These are phyloP conservation scores for Axea sp. DNA, from an alignment of 2,888 invertebrate species.

Conservation along the genomic window DNA sequence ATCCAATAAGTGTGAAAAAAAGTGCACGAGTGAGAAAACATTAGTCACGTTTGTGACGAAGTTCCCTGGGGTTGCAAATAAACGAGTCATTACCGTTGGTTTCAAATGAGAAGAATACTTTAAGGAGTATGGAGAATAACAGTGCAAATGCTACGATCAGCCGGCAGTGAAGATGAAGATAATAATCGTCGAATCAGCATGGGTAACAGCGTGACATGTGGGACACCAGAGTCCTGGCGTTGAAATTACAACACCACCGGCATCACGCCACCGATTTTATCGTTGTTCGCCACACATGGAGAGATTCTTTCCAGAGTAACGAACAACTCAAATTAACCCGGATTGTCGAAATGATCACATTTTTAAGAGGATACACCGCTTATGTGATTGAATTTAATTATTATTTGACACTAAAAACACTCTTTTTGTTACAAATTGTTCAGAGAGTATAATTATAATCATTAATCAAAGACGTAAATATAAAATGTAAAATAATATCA, in stretches of 20 bases:
- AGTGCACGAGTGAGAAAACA: constrained; percentile 27
- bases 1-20: background rate
- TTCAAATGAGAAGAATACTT: constrained; percentile 32
- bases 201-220: constrained; percentile 70
- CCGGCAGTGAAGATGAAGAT: constrained; percentile 63
- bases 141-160: constrained; percentile 43
- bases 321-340: constrained; percentile 5
- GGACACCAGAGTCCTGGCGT: constrained; percentile 62
- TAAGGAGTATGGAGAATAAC: constrained; percentile 12
- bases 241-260: constrained; percentile 42
- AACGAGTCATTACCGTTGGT: constrained; percentile 49
- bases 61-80: constrained; percentile 24
- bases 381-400: too few species aligned
- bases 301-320: constrained; percentile 17
- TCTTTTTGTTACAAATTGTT: too few species aligned
- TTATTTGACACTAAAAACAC: too few species aligned
- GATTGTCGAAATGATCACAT: constrained; percentile 25
- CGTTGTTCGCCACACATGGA: constrained; percentile 63
- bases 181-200: constrained; percentile 70
- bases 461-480: too few species aligned
- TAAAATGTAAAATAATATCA: too few species aligned
- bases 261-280: constrained; percentile 60
- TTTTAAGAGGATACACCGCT: constrained; percentile 4
- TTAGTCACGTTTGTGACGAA: constrained; percentile 47
- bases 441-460: too few species aligned